These are phyloP conservation scores for Rachycentron canadum DNA, from an alignment of 2,797 vertebrate species.

Conservation along the genomic window DNA sequence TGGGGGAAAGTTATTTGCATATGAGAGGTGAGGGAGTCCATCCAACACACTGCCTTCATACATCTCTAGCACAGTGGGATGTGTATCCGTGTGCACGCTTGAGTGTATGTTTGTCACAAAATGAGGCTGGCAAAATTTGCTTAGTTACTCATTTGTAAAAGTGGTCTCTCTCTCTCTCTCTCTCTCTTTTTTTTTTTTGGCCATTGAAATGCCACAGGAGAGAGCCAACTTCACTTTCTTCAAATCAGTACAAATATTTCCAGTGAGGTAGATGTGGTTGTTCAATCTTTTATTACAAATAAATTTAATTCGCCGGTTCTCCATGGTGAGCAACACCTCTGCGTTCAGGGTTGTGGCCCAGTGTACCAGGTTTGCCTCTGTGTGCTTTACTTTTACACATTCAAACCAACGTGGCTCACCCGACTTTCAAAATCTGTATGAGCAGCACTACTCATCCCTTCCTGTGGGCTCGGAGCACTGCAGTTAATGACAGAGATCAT, in stretches of 20 bases:
- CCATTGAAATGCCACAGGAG: constrained; percentile 4
- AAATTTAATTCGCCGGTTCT: constrained; percentile 23
- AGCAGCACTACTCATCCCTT: constrained; percentile 24
- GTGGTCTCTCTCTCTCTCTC: constrained; percentile 14
- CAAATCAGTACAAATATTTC: constrained; percentile 34
- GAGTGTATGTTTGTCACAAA: constrained; percentile 41
- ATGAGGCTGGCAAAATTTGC: constrained; percentile 16
- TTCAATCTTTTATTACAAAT: constrained; percentile 44
- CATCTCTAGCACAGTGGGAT: constrained; percentile 70
- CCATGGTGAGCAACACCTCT: constrained; percentile 24
- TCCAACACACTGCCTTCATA: constrained; percentile 81
- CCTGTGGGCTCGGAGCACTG: neutral
- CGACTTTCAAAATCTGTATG: constrained; percentile 44
- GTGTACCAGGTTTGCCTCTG: constrained; percentile 13
- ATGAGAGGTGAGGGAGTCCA: constrained; percentile 79
- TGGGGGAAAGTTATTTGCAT: constrained; percentile 84
- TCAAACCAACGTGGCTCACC: constrained; percentile 42
- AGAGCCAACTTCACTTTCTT: constrained; percentile 29
- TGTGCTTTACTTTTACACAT: constrained; percentile 12
- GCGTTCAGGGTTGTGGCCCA: constrained; percentile 22
- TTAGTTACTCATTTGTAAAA: constrained; percentile 46
- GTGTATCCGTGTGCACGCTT: constrained; percentile 54
- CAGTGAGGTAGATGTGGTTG: neutral
- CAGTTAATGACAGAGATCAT: constrained; percentile 22
- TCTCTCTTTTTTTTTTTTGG: constrained; percentile 1